A percentile compares a stretch with the other conserved stretches of the same genome.
Evolutionary conservation across 1,140 invertebrate genomes (phyloP).

Genomic region (Schmidtea mediterranea): DNA sequence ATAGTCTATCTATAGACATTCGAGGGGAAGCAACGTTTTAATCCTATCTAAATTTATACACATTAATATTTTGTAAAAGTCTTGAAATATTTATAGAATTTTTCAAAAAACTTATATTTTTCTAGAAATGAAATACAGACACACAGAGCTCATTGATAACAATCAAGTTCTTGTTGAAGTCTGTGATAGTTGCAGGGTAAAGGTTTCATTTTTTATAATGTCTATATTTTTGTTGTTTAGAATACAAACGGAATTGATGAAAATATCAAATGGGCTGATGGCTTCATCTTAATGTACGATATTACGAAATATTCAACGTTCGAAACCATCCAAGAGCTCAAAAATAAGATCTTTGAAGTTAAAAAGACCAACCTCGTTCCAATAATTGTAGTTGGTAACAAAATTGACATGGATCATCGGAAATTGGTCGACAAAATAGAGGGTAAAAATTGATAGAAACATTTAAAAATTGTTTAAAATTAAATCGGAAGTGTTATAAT

Average conservation of each 20-base stretch:
- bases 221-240: constrained; percentile 10
- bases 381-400: constrained; percentile 15
- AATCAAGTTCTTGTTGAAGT: constrained; percentile 72
- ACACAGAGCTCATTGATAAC: constrained; percentile 56
- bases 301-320: constrained; percentile 60
- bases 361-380: constrained; percentile 13
- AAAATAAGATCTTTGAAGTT: constrained; percentile 13
- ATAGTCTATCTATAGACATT: no score
- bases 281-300: constrained; percentile 62
- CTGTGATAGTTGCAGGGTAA: constrained; percentile 43
- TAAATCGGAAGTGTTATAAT: no score
- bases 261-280: constrained; percentile 58
- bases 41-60: no score
- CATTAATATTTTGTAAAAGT: no score
- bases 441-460: constrained; percentile 11
- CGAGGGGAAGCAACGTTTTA: no score
- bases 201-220: neutral
- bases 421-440: constrained; percentile 14
- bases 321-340: constrained; percentile 21
- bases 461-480: no score
- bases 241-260: constrained; percentile 33
- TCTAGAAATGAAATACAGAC: constrained; percentile 55
- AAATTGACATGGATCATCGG: constrained; percentile 15
- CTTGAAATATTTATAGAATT: no score
- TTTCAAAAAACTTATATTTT: neutral